phyloP scores from a whole-genome alignment of 2,113 vertebrate species.

The Microtus oregoni region DNA sequence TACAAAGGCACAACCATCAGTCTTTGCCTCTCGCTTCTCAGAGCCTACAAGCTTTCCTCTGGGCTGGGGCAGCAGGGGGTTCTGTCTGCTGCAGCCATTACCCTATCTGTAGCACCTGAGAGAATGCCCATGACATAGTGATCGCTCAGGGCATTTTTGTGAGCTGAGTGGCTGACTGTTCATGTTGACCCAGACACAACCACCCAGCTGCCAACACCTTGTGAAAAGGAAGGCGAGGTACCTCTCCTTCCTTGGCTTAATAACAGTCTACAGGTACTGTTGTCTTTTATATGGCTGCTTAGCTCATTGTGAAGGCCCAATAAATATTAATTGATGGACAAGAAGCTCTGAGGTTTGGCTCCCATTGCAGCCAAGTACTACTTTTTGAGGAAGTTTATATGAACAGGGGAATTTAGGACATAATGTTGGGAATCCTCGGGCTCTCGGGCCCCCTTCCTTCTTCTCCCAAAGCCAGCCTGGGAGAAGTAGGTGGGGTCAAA shows the following conservation, averaged over 20 bases:
- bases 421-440: conserved; percentile 23
- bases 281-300: conserved; percentile 80
- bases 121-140: not conserved
- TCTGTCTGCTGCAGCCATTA: not conserved
- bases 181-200: conserved; percentile 78
- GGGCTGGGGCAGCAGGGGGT: not conserved
- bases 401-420: conserved; percentile 40
- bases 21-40: too few relatives aligned
- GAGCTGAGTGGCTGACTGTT: conserved; percentile 48
- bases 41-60: not conserved
- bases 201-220: conserved; percentile 74
- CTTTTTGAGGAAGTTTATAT: conserved; percentile 70
- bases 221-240: conserved; percentile 74
- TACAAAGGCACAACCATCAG: not conserved
- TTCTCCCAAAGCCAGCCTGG: conserved; percentile 16
- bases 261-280: conserved; percentile 78
- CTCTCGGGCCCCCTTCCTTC: not conserved
- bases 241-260: conserved; percentile 73
- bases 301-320: conserved; percentile 78
- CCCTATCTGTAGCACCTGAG: not conserved
- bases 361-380: conserved; percentile 51
- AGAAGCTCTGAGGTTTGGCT: conserved; percentile 75
- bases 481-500: conserved; percentile 60
- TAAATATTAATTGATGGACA: conserved; percentile 82
- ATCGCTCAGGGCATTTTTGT: conserved; percentile 37